These are phyloP conservation scores for Arremon aurantiirostris DNA, from an alignment of 2,797 vertebrate species.

Conservation along the genomic window DNA sequence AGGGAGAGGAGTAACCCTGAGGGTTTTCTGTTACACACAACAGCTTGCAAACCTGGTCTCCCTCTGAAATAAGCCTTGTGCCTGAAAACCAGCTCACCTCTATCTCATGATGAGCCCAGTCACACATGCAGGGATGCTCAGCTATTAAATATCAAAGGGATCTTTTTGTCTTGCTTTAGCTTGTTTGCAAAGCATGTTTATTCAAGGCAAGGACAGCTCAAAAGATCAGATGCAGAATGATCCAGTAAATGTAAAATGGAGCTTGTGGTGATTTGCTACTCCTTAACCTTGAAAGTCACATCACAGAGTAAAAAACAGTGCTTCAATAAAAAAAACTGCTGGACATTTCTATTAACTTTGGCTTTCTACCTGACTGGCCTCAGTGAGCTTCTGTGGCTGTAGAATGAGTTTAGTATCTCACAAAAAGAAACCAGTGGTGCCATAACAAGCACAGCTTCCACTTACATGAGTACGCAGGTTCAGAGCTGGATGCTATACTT, in stretches of 20 bases:
- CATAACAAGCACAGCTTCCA: neutral
- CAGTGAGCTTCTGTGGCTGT: neutral
- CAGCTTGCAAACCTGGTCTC: neutral
- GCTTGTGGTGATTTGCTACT: neutral
- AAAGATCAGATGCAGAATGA: neutral
- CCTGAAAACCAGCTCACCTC: neutral
- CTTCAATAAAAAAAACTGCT: neutral
- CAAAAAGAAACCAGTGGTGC: neutral
- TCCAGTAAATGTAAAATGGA: neutral
- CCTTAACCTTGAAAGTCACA: neutral
- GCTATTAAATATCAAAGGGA: neutral
- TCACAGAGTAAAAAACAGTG: neutral
- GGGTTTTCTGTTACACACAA: neutral
- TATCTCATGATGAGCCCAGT: neutral
- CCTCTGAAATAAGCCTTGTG: neutral
- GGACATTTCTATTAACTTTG: neutral
- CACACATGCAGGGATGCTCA: neutral
- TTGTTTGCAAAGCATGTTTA: neutral
- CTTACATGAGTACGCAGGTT: neutral
- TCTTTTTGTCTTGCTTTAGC: neutral
- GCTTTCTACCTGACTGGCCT: neutral
- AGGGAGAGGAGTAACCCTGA: neutral
- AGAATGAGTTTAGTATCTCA: neutral
- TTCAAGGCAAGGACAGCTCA: neutral
- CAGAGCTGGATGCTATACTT: neutral